A percentile compares a stretch with the other conserved stretches of the same genome.
Conservation (phyloP, 2,113 vertebrate genomes). For the Grus americana region DNA sequence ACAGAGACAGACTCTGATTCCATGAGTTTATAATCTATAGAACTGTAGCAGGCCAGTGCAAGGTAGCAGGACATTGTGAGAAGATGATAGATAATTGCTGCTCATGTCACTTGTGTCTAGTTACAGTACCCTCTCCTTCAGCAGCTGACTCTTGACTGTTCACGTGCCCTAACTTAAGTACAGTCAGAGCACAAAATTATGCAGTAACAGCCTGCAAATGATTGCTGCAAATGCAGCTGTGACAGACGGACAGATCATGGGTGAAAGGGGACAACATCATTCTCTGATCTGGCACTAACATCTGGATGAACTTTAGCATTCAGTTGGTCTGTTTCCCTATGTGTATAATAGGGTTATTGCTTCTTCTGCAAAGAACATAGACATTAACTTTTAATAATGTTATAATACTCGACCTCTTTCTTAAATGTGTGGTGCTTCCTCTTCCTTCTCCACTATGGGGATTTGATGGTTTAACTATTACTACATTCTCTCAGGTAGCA, state of each 20-base stretch:
- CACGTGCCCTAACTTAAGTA: not conserved
- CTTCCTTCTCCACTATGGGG: not conserved
- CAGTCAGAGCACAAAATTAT: not conserved
- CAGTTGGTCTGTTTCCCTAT: not conserved
- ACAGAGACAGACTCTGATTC: not conserved
- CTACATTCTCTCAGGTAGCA: not conserved
- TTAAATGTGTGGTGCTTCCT: not conserved
- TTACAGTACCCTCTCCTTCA: not conserved
- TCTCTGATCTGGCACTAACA: not conserved
- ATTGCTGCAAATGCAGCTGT: not conserved
- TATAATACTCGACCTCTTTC: not conserved
- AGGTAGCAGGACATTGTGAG: not conserved
- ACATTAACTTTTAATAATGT: not conserved
- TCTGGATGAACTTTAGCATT: not conserved
- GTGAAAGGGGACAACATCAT: not conserved
- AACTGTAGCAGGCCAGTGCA: not conserved
- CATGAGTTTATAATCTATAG: not conserved
- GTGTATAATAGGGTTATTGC: not conserved
- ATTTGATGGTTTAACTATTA: not conserved
- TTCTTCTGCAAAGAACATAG: not conserved
- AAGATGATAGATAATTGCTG: not conserved
- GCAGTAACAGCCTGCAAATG: not conserved
- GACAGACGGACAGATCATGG: not conserved
- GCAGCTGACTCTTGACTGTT: not conserved
- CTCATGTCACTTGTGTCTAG: not conserved